A percentile compares a stretch with the other conserved stretches of the same genome.
Conservation (phyloP, 2,888 invertebrate species). For the Limnephilus auricula region DNA sequence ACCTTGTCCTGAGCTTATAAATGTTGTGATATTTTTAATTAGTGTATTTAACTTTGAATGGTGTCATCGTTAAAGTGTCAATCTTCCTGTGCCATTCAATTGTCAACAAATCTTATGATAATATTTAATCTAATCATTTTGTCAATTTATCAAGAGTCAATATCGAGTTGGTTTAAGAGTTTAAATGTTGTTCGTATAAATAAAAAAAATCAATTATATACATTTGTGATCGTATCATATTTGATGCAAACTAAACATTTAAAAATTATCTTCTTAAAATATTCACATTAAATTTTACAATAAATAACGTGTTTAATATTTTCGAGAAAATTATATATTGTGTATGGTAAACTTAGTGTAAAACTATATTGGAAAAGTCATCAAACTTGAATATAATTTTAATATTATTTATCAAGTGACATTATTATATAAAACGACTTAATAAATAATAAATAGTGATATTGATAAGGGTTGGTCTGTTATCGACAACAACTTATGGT, state of each 20-base stretch:
- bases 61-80: slow-evolving; percentile 30
- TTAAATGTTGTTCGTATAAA: slow-evolving; percentile 19
- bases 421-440: not conserved
- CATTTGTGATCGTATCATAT: slow-evolving; percentile 39
- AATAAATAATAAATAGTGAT: not conserved
- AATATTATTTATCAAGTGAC: not conserved
- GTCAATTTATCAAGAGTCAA: slow-evolving; percentile 34
- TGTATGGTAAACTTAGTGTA: not conserved
- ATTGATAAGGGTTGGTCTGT: not conserved
- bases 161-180: slow-evolving; percentile 14
- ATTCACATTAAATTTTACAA: not conserved
- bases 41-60: slow-evolving; percentile 54
- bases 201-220: slow-evolving; percentile 16
- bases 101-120: slow-evolving; percentile 57
- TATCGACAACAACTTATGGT: not conserved
- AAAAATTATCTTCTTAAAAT: not conserved
- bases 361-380: not conserved
- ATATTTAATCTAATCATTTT: slow-evolving; percentile 47
- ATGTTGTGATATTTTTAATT: slow-evolving; percentile 66
- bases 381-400: not conserved
- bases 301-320: not conserved
- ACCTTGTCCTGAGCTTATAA: slow-evolving; percentile 55
- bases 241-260: slow-evolving; percentile 14
- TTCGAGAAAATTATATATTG: not conserved
- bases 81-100: slow-evolving; percentile 54